Conservation (phyloP, 2,797 vertebrate species). For the Borostomias antarcticus region DNA sequence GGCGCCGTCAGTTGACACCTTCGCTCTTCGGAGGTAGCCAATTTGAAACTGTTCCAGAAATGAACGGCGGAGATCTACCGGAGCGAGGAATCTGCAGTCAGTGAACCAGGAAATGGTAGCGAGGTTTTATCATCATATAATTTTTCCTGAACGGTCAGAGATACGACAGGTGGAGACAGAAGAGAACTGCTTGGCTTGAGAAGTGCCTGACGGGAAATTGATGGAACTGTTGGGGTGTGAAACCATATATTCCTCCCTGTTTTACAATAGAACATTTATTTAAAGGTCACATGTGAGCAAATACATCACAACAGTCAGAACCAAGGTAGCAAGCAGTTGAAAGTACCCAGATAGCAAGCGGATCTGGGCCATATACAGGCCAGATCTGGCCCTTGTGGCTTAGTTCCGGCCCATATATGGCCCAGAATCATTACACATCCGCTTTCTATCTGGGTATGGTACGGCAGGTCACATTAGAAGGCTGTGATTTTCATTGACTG, state of each 20-base stretch:
- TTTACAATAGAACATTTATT: conserved; percentile 43
- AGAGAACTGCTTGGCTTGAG: conserved; percentile 40
- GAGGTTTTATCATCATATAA: conserved; percentile 61
- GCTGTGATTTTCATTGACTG: too few relatives aligned
- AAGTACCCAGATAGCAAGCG: too few relatives aligned
- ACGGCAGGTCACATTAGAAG: too few relatives aligned
- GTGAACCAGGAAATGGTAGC: conserved; percentile 73
- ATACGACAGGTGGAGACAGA: conserved; percentile 68
- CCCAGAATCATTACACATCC: too few relatives aligned
- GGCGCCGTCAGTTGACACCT: conserved; percentile 55
- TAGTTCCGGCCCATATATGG: too few relatives aligned
- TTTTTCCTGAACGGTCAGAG: conserved; percentile 64
- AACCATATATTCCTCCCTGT: conserved; percentile 53
- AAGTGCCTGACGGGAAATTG: conserved; percentile 50
- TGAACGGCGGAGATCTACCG: conserved; percentile 61
- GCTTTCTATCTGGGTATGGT: too few relatives aligned
- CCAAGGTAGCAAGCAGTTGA: too few relatives aligned
- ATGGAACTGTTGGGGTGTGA: conserved; percentile 61
- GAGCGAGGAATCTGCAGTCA: conserved; percentile 45
- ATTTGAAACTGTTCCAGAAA: conserved; percentile 59
- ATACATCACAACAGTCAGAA: conserved; percentile 26
- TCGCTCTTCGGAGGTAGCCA: conserved; percentile 46
- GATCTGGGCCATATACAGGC: too few relatives aligned
- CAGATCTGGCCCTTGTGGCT: too few relatives aligned
- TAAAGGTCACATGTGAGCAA: conserved; percentile 34